A percentile compares a stretch with the other conserved stretches of the same genome.
Evolutionary conservation across 2,113 vertebrate species (phyloP).

Genomic region (Nasalis larvatus): DNA sequence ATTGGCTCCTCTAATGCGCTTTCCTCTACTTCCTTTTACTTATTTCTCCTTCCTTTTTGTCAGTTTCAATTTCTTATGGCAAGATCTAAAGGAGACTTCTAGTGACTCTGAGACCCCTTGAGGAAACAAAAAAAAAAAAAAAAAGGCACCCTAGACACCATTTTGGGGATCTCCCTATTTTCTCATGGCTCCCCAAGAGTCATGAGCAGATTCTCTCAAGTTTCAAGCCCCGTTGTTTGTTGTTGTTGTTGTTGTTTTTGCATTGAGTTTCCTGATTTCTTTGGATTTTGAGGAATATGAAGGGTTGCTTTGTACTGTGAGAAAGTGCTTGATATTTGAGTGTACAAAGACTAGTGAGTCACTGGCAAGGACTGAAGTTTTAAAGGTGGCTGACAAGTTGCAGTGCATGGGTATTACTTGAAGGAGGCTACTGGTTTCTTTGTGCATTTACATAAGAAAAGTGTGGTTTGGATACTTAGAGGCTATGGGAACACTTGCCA

Average conservation of each 20-base stretch:
- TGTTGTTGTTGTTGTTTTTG: background rate
- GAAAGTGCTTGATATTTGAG: background rate
- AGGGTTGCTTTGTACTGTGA: background rate
- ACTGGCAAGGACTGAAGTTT: background rate
- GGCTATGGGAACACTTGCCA: background rate
- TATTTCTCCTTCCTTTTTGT: background rate
- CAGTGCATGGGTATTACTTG: background rate
- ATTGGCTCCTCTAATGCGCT: background rate
- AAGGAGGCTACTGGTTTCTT: background rate
- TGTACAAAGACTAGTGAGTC: background rate
- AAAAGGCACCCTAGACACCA: background rate
- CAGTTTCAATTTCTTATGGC: background rate
- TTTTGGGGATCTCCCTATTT: background rate
- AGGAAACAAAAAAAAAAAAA: background rate
- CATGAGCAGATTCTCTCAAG: background rate
- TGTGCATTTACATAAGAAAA: background rate
- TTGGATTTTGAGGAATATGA: background rate
- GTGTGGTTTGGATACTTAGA: background rate
- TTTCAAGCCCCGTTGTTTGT: background rate
- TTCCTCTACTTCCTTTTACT: background rate
- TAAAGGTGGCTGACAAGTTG: background rate
- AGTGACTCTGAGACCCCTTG: background rate
- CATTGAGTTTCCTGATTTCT: background rate
- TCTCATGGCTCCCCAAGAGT: background rate
- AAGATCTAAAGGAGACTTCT: background rate